These are phyloP conservation scores for Cassiopea andromeda DNA, from an alignment of 30 jellyfish, hydroid and myxozoan genomes.

Conservation along the genomic window DNA sequence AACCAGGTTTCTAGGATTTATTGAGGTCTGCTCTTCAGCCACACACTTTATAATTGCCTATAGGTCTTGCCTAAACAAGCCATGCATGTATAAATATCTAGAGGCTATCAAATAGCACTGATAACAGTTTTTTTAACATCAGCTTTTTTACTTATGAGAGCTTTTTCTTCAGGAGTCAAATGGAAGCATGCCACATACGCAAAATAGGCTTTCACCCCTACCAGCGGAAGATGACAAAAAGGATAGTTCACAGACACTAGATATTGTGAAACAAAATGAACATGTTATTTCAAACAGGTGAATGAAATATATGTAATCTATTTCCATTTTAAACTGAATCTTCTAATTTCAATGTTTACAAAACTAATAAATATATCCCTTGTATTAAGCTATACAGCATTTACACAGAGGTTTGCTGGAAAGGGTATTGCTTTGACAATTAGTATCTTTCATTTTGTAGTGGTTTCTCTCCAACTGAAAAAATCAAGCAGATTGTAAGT, in stretches of 20 bases:
- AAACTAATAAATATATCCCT: too few relatives aligned
- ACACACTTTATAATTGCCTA: too few relatives aligned
- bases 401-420: neutral
- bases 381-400: neutral
- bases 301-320: neutral
- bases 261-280: neutral
- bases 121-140: neutral
- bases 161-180: neutral
- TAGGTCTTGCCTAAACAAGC: too few relatives aligned
- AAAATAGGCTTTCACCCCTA: conserved; percentile 33
- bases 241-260: neutral
- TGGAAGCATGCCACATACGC: neutral
- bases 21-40: too few relatives aligned
- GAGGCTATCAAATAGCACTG: neutral
- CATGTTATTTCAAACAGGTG: neutral
- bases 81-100: too few relatives aligned
- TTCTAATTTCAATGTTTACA: neutral
- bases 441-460: conserved; percentile 18
- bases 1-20: too few relatives aligned
- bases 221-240: conserved; percentile 4
- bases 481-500: conserved; percentile 78
- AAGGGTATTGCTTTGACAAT: neutral
- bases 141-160: neutral
- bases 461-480: conserved; percentile 76
- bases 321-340: neutral